Evolutionary conservation across 1,140 invertebrate genomes (phyloP).

Genomic region (Zaprionus davidi): DNA sequence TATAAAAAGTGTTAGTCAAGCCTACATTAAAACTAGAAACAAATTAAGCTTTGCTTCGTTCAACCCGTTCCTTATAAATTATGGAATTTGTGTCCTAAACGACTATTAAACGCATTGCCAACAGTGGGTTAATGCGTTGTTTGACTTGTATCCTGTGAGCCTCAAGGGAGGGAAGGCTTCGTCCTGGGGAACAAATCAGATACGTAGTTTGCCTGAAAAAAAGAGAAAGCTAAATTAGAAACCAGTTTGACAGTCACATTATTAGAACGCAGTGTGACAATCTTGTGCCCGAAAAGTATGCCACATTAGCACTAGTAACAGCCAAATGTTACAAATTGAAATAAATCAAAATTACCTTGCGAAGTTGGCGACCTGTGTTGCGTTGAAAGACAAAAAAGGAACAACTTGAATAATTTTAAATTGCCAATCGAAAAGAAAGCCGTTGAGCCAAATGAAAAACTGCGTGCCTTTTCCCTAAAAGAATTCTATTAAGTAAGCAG

Average conservation of each 20-base stretch:
- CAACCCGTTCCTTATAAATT: conserved; percentile 44
- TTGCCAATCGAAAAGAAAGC: no score
- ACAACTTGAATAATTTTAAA: no score
- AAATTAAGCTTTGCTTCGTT: conserved; percentile 39
- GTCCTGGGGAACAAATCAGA: conserved; percentile 67
- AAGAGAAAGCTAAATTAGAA: conserved; percentile 5
- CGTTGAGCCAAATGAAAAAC: no score
- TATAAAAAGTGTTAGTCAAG: neutral
- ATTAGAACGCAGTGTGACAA: neutral
- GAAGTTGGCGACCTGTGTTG: no score
- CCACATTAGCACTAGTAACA: no score
- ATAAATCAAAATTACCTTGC: no score
- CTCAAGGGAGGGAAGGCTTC: conserved; percentile 65
- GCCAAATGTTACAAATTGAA: no score
- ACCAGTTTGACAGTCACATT: neutral
- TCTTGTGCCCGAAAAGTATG: conserved; percentile 64
- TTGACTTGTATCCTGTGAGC: conserved; percentile 63
- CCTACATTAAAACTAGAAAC: conserved; percentile 17
- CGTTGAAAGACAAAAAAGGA: no score
- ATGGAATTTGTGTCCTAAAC: conserved; percentile 66
- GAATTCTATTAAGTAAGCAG: no score
- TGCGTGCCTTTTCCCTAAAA: no score
- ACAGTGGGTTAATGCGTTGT: conserved; percentile 54
- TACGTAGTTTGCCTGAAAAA: conserved; percentile 77
- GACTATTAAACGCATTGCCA: conserved; percentile 15